Base-by-base conservation (phyloP, 1,140 invertebrate genomes). In the Nymphalis io region DNA sequence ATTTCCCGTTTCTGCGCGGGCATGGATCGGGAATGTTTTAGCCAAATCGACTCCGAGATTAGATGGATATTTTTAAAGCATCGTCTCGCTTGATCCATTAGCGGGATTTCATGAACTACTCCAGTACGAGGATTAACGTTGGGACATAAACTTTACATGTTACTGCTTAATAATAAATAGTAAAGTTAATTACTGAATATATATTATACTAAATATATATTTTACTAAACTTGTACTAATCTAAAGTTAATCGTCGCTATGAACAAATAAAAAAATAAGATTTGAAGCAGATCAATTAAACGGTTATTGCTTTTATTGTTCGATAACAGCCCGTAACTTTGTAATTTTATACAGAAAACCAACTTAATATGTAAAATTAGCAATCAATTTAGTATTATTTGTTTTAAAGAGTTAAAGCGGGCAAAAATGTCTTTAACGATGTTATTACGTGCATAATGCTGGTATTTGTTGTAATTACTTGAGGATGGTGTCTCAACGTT, bases 51-150 rank as follows among this genome's bases (percentile, higher is more conserved):
- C 83, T 85, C 80, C 70, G 69, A 81, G 84, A 86, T 86, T 86
- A 87, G 83, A 85, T 82, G 85, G 86, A 87, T 87, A 89, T 89
- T 89, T 89, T 89, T 87, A 89, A 86, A 85, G 78, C 81, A 85
- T 81, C 78, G 78, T 78, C 83, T 84, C 85, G 87, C 81, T 83
- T 83, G 78, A 83, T 89, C 87, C 87, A 89, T 89, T 89, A 89
- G 85, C 80, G 77, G 73, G 81, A 85, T 87, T 88, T 88, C 80
- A 84, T 80, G 81, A 84, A 83, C 76, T 73, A 77, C 78, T 85
- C 73, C 67, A 80, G 70, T 78, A 79, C 78, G 74, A 78, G 76
- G 76, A 80, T 83, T 80, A 85, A 85, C 74, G 74, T 76, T 78
- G 65, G 73, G 75, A 76, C 78, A 77, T 86, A 84, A 84, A 86